Evolutionary conservation across 2,113 vertebrate species (phyloP), one percentile per base, ranked within the genome.

Genomic region (Choloepus hoffmanni): DNA sequence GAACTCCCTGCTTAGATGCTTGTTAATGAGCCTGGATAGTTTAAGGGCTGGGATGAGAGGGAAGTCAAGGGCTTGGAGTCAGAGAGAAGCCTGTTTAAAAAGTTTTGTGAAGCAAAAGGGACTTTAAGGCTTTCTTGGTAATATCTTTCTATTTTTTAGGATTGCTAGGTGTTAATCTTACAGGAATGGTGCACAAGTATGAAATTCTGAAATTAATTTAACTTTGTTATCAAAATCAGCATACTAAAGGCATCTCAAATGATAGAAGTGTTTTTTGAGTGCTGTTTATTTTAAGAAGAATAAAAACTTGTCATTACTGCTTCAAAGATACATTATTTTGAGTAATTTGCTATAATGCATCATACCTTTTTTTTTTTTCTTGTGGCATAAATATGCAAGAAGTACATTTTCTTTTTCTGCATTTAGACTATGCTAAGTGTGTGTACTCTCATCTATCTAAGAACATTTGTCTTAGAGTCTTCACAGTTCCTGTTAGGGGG

Each of bases 151-250:
- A 13, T 36, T 90, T 95, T 86, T 89, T 78, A 92, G 48, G 50
- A 85, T 89, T 85, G 40, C 74, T 93, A 43, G 28, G 18, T 62
- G 40, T 45, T 77, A 86, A 50, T 77, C 36, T 78, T 92, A 60
- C 0, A 23, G 40, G 21, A 77, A 70, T 95, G 30, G 43, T 11
- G 13, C 10, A 73, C 19, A 67, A 45, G 77, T 62, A 36, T 15
- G 74, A 67, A 90, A 90, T 90, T 78, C n/a, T 95, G 13, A 12
- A 88, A 28, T 95, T 95, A 58, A 63, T 72, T 82, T 36, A 84
- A 74, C 21, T 63, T 62, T 77, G 73, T 90, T 86, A 53, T 89
- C 24, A 92, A 65, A 89, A 83, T 85, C 30, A 81, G 33, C 18
- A 12, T 86, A 48, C 48, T 73, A 65, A 86, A 88, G 90, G 12